phyloP scores from a whole-genome alignment of 1,140 invertebrate species.

The Daktulosphaira vitifoliae region DNA sequence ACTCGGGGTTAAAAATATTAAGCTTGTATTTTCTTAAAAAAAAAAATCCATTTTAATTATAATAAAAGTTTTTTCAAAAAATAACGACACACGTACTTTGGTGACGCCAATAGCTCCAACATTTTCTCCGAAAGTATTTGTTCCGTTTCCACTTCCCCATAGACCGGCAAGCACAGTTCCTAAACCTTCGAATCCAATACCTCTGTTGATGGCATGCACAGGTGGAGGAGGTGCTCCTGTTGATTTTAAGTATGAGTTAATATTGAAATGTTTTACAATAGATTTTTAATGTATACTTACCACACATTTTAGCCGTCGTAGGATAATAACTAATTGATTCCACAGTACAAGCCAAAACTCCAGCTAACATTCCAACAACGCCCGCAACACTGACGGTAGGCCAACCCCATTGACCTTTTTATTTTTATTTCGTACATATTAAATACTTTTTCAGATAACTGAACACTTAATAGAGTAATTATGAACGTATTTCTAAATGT shows the following conservation, averaged over 20 bases:
- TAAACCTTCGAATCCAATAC: conserved; percentile 72
- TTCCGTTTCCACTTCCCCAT: conserved; percentile 75
- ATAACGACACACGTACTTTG: too few species aligned
- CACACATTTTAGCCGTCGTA: conserved; percentile 71
- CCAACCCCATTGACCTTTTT: conserved; percentile 69
- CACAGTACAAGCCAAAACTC: conserved; percentile 71
- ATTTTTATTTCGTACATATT: too few species aligned
- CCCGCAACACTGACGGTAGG: conserved; percentile 67
- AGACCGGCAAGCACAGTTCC: conserved; percentile 72
- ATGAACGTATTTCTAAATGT: too few species aligned
- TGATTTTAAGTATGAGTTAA: conserved; percentile 35
- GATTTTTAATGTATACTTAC: conserved; percentile 43
- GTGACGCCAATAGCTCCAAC: conserved; percentile 77
- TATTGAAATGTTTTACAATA: background rate
- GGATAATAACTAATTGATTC: conserved; percentile 86
- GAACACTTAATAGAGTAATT: too few species aligned
- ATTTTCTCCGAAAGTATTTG: conserved; percentile 82
- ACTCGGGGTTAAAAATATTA: background rate
- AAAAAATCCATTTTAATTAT: too few species aligned
- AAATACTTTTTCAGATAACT: too few species aligned
- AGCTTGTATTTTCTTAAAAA: background rate
- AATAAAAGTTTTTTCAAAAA: too few species aligned
- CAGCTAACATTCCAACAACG: conserved; percentile 74
- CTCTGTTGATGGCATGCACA: conserved; percentile 75
- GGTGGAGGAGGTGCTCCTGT: conserved; percentile 69